phyloP scores from a whole-genome alignment of 2,113 vertebrate genomes.

The Enhydra lutris region DNA sequence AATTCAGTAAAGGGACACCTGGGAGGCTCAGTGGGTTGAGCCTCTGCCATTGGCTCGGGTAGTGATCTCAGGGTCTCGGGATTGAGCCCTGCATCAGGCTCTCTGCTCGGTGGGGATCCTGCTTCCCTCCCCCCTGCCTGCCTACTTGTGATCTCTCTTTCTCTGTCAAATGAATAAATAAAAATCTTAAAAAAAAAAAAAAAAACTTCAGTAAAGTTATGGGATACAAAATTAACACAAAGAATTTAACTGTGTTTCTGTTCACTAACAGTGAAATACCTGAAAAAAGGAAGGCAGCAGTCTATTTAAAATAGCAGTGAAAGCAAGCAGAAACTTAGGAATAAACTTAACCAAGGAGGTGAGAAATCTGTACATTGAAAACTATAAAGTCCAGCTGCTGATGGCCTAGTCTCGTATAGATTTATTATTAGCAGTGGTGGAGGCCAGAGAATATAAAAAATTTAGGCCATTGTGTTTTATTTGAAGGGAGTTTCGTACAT shows the following conservation, averaged over 20 bases:
- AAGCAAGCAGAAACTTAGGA: not conserved
- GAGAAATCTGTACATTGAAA: not conserved
- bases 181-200: no score
- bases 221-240: not conserved
- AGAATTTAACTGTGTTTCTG: not conserved
- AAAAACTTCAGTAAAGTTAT: not conserved
- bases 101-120: no score
- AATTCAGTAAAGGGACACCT: not conserved
- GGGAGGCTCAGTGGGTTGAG: no score
- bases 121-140: no score
- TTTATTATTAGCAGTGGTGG: not conserved
- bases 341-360: not conserved
- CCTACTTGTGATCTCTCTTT: no score
- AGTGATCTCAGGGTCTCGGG: no score
- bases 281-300: not conserved
- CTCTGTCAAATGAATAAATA: no score
- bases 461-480: not conserved
- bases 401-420: not conserved
- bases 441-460: not conserved
- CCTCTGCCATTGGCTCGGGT: no score
- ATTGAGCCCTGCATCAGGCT: no score
- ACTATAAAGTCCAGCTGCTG: not conserved
- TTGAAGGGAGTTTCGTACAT: not conserved
- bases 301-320: not conserved
- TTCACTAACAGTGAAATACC: not conserved